Evolutionary conservation across 1,140 invertebrate genomes (phyloP).

Genomic region (Holcopasites calliopsidis): DNA sequence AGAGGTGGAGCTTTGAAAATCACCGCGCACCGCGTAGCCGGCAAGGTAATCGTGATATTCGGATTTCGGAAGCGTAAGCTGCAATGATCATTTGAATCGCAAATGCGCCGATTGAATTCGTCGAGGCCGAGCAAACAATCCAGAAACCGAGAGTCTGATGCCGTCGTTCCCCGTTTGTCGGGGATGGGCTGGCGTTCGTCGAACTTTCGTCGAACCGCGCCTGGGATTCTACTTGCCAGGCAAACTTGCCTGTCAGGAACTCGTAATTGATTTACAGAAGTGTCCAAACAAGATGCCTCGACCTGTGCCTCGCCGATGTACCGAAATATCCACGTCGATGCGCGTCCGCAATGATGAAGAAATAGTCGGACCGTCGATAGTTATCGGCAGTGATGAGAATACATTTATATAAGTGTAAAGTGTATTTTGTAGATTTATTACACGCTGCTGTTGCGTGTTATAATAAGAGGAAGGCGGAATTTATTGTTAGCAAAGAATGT

Average conservation of each 20-base stretch:
- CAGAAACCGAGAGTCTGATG: slow-evolving; percentile 47
- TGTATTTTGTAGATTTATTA: no score
- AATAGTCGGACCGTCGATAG: no score
- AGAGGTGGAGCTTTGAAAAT: slow-evolving; percentile 25
- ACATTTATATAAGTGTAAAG: no score
- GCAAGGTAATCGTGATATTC: neutral
- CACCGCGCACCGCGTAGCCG: neutral
- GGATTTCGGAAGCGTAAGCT: slow-evolving; percentile 30
- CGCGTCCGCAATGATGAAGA: slow-evolving; percentile 16
- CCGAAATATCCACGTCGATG: slow-evolving; percentile 1
- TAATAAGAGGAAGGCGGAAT: no score
- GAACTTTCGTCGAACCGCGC: slow-evolving; percentile 32
- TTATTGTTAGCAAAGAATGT: no score
- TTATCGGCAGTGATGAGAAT: no score
- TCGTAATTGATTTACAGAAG: slow-evolving; percentile 64
- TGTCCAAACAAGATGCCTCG: slow-evolving; percentile 57
- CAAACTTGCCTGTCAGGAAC: slow-evolving; percentile 42
- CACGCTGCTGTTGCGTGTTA: no score
- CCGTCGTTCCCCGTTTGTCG: neutral
- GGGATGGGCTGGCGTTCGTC: neutral
- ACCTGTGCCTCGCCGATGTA: slow-evolving; percentile 8
- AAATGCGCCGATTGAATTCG: slow-evolving; percentile 49
- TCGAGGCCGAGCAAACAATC: slow-evolving; percentile 50
- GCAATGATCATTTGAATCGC: slow-evolving; percentile 53
- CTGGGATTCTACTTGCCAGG: slow-evolving; percentile 14